Percentiles rank a stretch among this genome's conserved stretches.
phyloP scores from a whole-genome alignment of 2,888 invertebrate species.

The Synanthedon vespiformis region DNA sequence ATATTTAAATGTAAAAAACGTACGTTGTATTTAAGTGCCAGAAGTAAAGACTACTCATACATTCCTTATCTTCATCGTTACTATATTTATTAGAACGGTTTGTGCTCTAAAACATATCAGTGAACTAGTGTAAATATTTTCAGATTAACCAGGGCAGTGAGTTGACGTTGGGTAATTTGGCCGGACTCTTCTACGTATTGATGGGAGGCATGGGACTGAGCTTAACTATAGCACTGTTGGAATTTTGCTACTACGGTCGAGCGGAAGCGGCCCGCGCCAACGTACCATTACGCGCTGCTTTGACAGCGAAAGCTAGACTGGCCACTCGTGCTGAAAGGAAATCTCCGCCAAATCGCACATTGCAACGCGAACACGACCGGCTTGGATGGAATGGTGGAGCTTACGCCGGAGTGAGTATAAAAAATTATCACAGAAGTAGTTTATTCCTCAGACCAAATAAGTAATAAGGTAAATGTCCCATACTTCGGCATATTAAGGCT shows the following conservation, averaged over 20 bases:
- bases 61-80: background rate
- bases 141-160: constrained; percentile 83
- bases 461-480: too few species aligned
- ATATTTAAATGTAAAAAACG: too few species aligned
- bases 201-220: constrained; percentile 92
- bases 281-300: constrained; percentile 84
- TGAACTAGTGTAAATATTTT: constrained; percentile 7
- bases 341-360: constrained; percentile 15
- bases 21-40: too few species aligned
- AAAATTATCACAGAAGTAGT: too few species aligned
- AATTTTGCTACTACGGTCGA: constrained; percentile 93
- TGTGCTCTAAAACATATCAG: too few species aligned
- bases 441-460: too few species aligned
- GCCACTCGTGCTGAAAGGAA: constrained; percentile 63
- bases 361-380: constrained; percentile 41
- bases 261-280: constrained; percentile 82
- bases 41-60: too few species aligned
- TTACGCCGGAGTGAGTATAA: constrained; percentile 40
- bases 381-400: constrained; percentile 54
- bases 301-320: constrained; percentile 86
- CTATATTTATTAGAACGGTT: background rate
- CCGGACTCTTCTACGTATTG: constrained; percentile 97
- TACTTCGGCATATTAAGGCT: too few species aligned
- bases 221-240: constrained; percentile 89
- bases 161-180: constrained; percentile 93